These are phyloP conservation scores for Solenodon paradoxus DNA, from an alignment of 2,113 vertebrate genomes.

Conservation along the genomic window DNA sequence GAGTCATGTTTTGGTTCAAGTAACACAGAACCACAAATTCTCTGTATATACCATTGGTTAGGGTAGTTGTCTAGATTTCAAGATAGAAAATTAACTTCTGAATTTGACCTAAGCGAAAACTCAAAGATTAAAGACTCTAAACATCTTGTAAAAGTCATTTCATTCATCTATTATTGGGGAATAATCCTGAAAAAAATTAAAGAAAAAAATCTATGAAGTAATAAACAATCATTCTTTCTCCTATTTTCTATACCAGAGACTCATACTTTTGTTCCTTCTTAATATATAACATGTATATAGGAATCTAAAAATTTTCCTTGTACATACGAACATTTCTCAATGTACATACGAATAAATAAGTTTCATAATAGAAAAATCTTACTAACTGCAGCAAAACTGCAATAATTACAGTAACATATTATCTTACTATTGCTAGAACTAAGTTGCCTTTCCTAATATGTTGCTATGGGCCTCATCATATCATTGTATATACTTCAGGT, in stretches of 20 bases:
- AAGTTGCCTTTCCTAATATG: neutral
- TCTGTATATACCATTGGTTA: neutral
- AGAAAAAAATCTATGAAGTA: neutral
- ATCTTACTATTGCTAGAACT: neutral
- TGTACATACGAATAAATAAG: neutral
- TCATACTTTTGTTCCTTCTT: neutral
- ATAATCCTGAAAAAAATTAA: neutral
- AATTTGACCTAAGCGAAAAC: constrained; percentile 2
- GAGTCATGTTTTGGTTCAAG: neutral
- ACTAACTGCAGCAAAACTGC: neutral
- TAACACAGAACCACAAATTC: neutral
- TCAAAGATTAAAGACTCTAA: neutral
- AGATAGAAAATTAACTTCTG: neutral
- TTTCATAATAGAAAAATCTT: neutral
- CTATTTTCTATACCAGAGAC: neutral
- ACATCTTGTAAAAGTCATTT: neutral
- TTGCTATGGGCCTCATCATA: neutral
- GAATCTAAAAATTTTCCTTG: neutral
- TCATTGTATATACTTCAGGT: neutral
- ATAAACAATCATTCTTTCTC: neutral
- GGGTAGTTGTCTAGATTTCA: neutral
- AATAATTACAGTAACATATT: neutral
- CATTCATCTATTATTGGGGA: neutral
- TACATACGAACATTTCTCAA: neutral
- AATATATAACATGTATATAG: neutral